phyloP scores from a whole-genome alignment of 2,113 vertebrate species.

The Erythrocercus mccallii region DNA sequence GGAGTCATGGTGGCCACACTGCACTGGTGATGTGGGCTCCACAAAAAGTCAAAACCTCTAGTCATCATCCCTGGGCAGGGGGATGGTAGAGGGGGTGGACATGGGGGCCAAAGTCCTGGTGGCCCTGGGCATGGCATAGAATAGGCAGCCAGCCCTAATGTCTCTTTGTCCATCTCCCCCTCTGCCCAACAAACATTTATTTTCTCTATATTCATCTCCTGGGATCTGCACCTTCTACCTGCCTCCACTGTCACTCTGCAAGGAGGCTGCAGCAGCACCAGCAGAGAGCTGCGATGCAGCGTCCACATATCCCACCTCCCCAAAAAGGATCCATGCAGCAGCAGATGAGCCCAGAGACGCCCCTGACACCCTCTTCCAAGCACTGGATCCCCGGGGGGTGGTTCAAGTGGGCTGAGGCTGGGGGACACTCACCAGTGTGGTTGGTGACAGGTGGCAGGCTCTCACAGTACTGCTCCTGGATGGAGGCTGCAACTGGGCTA shows the following conservation, averaged over 20 bases:
- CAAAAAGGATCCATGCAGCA: neutral
- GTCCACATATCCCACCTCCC: neutral
- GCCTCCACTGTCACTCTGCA: neutral
- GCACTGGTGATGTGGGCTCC: fast-evolving
- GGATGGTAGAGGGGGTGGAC: neutral
- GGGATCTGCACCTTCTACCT: neutral
- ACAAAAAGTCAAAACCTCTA: neutral
- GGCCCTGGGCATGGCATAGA: neutral
- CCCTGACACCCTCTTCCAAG: neutral
- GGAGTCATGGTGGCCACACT: neutral
- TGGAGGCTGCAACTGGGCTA: slow-evolving; percentile 19
- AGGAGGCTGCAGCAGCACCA: neutral
- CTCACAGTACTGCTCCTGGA: slow-evolving; percentile 72
- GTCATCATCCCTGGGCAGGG: neutral
- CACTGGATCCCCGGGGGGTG: fast-evolving
- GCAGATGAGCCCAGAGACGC: neutral
- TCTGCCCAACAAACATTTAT: neutral
- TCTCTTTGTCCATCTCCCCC: neutral
- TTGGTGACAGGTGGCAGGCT: slow-evolving; percentile 55
- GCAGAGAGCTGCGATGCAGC: neutral
- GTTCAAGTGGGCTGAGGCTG: fast-evolving
- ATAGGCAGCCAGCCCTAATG: neutral
- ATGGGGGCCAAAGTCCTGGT: neutral
- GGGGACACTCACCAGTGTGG: slow-evolving; percentile 61
- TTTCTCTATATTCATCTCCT: neutral